Conservation (phyloP, 2,888 invertebrate genomes). For the Tricholauxania praeusta region DNA sequence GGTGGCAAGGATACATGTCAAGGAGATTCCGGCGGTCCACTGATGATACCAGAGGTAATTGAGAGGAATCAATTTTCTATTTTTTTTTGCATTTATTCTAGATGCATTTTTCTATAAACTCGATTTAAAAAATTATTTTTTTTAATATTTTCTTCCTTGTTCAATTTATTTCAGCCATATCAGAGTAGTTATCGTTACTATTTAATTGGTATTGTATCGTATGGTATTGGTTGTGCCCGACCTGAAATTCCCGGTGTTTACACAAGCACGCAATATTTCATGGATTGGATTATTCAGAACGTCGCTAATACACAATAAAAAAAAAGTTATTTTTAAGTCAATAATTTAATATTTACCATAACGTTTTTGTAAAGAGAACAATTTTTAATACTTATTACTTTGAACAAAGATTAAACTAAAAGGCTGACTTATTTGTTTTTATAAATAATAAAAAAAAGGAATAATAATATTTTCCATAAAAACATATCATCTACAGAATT, state of each 20-base stretch:
- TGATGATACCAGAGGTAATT: conserved; percentile 62
- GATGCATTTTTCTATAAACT: not conserved
- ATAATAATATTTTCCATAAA: not conserved
- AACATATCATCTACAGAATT: too few species aligned
- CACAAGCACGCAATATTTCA: conserved; percentile 72
- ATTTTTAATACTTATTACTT: too few species aligned
- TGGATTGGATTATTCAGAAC: conserved; percentile 73
- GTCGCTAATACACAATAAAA: conserved; percentile 55
- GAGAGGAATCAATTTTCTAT: too few species aligned
- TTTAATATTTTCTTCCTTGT: not conserved
- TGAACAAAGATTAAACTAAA: too few species aligned
- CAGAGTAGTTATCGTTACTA: conserved; percentile 60
- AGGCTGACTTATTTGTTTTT: conserved; percentile 18
- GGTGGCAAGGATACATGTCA: conserved; percentile 67
- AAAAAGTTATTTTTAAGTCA: not conserved
- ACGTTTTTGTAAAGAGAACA: too few species aligned
- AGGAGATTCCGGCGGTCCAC: conserved; percentile 67
- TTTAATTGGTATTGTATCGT: conserved; percentile 77
- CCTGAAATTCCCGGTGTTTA: conserved; percentile 76
- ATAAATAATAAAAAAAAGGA: not conserved
- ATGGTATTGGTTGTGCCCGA: conserved; percentile 75
- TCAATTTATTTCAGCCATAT: conserved; percentile 36
- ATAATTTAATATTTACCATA: not conserved
- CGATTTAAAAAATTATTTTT: not conserved
- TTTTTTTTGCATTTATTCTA: too few species aligned